Evolutionary conservation across 2,113 vertebrate genomes (phyloP).

Genomic region (Syrmaticus mikado): DNA sequence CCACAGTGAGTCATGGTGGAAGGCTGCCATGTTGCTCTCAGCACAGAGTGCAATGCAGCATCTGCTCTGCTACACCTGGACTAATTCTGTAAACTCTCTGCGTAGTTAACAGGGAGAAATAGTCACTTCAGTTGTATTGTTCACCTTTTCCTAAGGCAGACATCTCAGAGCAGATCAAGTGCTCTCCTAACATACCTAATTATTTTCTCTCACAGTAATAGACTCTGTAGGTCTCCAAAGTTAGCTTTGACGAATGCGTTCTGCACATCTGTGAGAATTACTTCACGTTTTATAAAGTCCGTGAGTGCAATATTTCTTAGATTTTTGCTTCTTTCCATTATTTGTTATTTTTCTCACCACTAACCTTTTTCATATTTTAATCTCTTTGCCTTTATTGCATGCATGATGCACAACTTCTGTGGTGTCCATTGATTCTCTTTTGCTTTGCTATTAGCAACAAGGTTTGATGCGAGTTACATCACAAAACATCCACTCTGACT

Average conservation of each 20-base stretch:
- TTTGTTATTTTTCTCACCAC: neutral
- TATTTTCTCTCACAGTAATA: neutral
- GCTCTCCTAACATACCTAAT: neutral
- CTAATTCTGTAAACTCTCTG: neutral
- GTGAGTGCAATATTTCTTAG: neutral
- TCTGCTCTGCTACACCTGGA: neutral
- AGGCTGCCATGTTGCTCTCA: rapidly evolving
- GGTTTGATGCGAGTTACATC: neutral
- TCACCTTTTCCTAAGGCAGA: neutral
- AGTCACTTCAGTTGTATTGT: neutral
- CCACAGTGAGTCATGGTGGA: neutral
- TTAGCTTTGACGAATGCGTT: neutral
- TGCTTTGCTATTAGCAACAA: neutral
- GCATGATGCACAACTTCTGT: neutral
- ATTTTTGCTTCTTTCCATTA: neutral
- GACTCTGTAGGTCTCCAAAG: neutral
- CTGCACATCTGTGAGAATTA: neutral
- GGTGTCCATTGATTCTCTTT: neutral
- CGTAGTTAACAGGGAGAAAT: neutral
- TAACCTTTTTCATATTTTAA: neutral
- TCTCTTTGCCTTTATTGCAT: neutral
- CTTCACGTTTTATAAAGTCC: neutral
- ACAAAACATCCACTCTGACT: neutral
- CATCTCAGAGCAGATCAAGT: neutral
- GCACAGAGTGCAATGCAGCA: rapidly evolving